Evolutionary conservation across 2,113 vertebrate species (phyloP).

Genomic region (Candoia aspera): DNA sequence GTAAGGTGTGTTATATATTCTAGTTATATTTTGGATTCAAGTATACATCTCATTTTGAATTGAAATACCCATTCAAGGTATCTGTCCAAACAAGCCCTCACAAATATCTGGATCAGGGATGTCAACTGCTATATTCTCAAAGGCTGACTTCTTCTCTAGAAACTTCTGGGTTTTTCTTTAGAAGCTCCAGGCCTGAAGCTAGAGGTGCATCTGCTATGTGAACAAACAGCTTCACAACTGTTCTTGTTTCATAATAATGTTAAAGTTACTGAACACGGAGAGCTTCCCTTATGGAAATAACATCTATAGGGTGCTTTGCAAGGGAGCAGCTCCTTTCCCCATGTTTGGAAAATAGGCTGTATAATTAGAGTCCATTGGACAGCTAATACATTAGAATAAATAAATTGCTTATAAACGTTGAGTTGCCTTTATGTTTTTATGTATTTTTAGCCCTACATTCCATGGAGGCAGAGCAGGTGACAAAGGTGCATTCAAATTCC

Average conservation of each 20-base stretch:
- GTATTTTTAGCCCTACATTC: background rate
- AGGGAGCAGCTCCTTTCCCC: background rate
- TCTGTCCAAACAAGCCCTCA: background rate
- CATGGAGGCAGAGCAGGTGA: background rate
- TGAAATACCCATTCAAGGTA: background rate
- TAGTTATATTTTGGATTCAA: background rate
- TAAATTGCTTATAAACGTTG: too few relatives aligned
- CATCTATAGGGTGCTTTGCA: background rate
- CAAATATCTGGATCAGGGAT: background rate
- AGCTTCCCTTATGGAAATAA: background rate
- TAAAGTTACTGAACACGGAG: background rate
- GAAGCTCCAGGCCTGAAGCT: background rate
- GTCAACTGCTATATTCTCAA: background rate
- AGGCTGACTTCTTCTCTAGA: background rate
- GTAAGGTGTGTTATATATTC: conserved; percentile 4
- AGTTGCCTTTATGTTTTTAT: background rate
- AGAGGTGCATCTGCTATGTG: background rate
- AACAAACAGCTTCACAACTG: background rate
- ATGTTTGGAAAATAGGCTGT: background rate
- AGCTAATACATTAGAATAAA: background rate
- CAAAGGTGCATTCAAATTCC: background rate
- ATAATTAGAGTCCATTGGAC: background rate
- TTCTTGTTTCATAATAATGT: background rate
- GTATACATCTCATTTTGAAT: background rate
- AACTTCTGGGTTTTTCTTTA: background rate